phyloP scores from a whole-genome alignment of 2,797 vertebrate species.

The Notamacropus eugenii region DNA sequence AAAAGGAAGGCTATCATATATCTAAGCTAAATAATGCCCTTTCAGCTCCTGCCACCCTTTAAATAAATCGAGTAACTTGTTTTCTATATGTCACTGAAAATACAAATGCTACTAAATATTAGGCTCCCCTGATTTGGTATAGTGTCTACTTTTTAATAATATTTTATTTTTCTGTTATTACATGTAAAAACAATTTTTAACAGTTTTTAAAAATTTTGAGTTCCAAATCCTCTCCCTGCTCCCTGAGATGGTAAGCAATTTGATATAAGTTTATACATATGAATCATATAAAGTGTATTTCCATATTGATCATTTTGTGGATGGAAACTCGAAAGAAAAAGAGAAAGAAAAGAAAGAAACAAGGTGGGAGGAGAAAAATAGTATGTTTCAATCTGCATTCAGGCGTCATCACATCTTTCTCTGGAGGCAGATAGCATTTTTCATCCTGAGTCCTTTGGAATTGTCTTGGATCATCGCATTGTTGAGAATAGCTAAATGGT shows the following conservation, averaged over 20 bases:
- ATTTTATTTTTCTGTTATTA: neutral
- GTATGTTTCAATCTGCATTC: neutral
- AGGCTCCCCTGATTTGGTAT: conserved; percentile 31
- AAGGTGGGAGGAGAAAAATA: neutral
- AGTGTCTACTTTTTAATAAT: neutral
- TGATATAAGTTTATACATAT: neutral
- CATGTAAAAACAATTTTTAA: neutral
- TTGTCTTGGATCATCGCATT: neutral
- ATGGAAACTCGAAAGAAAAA: neutral
- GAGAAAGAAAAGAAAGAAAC: too few relatives aligned
- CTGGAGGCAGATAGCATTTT: neutral
- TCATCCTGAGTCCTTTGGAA: neutral
- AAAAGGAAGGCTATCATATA: conserved; percentile 40
- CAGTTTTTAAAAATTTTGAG: neutral
- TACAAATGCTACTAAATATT: conserved; percentile 5
- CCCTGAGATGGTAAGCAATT: neutral
- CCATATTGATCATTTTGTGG: neutral
- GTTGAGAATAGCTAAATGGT: neutral
- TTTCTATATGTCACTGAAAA: conserved; percentile 33
- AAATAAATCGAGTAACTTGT: conserved; percentile 14
- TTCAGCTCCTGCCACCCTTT: conserved; percentile 24
- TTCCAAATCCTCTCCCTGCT: neutral
- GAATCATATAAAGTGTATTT: neutral
- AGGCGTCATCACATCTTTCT: neutral
- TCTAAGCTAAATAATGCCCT: conserved; percentile 10